These are phyloP conservation scores for Crenuchus spilurus DNA, from an alignment of 2,797 vertebrate genomes.

Conservation along the genomic window DNA sequence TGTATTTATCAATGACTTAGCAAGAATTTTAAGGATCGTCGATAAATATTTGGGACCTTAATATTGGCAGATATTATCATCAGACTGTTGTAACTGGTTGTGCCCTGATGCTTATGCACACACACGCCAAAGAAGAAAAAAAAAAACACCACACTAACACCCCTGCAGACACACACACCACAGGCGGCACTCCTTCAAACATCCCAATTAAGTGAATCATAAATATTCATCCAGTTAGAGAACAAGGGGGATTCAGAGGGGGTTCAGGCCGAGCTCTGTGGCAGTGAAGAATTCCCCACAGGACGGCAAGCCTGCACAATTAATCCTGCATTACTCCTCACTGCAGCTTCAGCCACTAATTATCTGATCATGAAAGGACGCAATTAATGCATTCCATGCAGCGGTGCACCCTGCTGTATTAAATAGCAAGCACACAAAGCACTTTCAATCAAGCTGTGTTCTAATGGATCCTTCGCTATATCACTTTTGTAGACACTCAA, in stretches of 20 bases:
- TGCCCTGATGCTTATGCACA: constrained; percentile 30
- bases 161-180: constrained; percentile 1
- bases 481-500: too few species aligned
- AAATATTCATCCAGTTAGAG: constrained; percentile 27
- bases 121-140: background rate
- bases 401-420: background rate
- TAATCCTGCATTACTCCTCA: background rate
- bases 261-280: background rate
- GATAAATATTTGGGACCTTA: too few species aligned
- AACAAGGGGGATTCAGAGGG: background rate
- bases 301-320: background rate
- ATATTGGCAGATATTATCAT: too few species aligned
- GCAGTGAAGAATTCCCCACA: background rate
- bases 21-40: too few species aligned
- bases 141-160: background rate
- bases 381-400: constrained; percentile 7
- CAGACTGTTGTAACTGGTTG: too few species aligned
- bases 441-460: too few species aligned
- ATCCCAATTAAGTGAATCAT: constrained; percentile 31
- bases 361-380: background rate
- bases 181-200: constrained; percentile 40
- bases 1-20: too few species aligned
- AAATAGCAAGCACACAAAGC: background rate
- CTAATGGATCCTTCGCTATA: too few species aligned
- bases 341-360: background rate